A percentile compares a stretch with the other conserved stretches of the same genome.
These are phyloP conservation scores for Festucalex cinctus DNA, from an alignment of 2,113 vertebrate genomes.

Conservation along the genomic window DNA sequence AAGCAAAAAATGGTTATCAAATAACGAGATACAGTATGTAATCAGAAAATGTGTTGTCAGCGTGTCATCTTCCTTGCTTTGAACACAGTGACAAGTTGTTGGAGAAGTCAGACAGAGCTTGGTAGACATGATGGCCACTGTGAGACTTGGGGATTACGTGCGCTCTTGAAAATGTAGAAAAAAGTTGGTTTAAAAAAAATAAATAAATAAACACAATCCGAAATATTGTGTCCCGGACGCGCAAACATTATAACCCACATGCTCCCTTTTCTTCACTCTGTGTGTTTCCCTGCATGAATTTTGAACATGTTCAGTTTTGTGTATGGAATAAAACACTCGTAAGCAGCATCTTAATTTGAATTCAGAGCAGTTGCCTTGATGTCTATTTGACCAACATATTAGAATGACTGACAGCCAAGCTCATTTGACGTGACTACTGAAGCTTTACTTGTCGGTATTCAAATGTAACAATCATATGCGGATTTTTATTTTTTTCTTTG, in stretches of 20 bases:
- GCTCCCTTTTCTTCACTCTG: no score
- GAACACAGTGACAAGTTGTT: background rate
- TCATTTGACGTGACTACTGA: background rate
- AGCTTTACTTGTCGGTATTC: background rate
- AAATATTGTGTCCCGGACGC: background rate
- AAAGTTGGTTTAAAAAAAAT: background rate
- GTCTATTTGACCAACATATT: background rate
- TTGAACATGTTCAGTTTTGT: background rate
- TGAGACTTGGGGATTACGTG: background rate
- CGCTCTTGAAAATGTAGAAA: background rate
- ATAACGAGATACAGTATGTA: background rate
- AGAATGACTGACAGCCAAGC: background rate
- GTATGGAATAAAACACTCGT: background rate
- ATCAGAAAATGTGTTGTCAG: background rate
- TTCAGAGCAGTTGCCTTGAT: background rate
- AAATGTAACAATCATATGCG: background rate
- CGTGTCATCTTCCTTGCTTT: background rate
- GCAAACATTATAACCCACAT: background rate
- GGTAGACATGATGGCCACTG: background rate
- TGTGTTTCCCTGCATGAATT: no score
- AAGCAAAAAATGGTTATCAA: background rate
- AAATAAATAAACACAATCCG: no score
- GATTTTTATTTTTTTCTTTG: background rate
- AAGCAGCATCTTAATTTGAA: background rate
- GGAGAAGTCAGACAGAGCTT: background rate